Conservation (phyloP, 2,797 vertebrate species). For the Sebastes elongatus region DNA sequence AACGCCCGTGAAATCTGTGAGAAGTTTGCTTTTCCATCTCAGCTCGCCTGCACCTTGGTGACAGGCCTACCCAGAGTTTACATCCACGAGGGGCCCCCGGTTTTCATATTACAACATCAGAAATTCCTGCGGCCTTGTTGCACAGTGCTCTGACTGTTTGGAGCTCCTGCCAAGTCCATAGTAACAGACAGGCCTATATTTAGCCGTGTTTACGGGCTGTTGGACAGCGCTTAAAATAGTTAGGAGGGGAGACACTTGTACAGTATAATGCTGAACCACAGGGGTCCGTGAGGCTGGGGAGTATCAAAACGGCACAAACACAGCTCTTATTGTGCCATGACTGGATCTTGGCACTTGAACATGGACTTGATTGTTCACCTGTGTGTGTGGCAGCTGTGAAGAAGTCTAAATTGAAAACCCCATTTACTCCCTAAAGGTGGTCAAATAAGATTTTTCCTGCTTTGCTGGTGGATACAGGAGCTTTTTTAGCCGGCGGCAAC, state of each 20-base stretch:
- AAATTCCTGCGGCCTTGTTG: constrained; percentile 76
- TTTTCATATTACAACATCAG: constrained; percentile 79
- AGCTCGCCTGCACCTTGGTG: constrained; percentile 60
- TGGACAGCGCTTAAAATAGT: constrained; percentile 77
- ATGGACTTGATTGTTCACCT: constrained; percentile 24
- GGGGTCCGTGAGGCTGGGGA: constrained; percentile 41
- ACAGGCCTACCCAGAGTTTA: constrained; percentile 68
- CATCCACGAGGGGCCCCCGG: constrained; percentile 66
- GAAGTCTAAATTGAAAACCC: constrained; percentile 26
- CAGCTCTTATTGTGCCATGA: constrained; percentile 25
- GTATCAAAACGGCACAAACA: constrained; percentile 43
- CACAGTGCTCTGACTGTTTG: constrained; percentile 79
- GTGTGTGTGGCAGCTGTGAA: constrained; percentile 16
- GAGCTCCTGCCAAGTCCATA: constrained; percentile 62
- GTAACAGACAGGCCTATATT: constrained; percentile 81
- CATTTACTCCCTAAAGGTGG: constrained; percentile 4
- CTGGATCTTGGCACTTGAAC: constrained; percentile 31
- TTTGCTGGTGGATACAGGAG: constrained; percentile 9
- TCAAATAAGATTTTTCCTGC: constrained; percentile 29
- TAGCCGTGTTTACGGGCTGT: constrained; percentile 68
- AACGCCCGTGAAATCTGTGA: constrained; percentile 47
- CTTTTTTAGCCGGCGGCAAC: constrained; percentile 27
- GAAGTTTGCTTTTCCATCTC: constrained; percentile 76
- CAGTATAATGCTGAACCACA: constrained; percentile 40
- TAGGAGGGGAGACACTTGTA: constrained; percentile 58